These are phyloP conservation scores for Nothocercus nigrocapillus DNA, from an alignment of 2,113 vertebrate genomes.

Conservation along the genomic window DNA sequence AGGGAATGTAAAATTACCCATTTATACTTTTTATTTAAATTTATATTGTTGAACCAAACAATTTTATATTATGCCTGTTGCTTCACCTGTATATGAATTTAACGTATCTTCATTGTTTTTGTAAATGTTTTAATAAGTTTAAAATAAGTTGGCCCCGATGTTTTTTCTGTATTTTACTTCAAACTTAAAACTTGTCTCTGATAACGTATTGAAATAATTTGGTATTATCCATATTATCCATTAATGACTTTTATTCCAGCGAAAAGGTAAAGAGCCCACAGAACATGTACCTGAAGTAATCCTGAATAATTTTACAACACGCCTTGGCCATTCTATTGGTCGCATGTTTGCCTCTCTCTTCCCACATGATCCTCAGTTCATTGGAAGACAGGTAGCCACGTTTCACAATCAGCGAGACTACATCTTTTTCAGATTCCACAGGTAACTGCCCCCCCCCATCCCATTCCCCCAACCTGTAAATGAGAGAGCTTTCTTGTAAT, in stretches of 20 bases:
- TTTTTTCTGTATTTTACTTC: not conserved
- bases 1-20: not conserved
- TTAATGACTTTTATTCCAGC: conserved; percentile 70
- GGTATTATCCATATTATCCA: not conserved
- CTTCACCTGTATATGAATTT: not conserved
- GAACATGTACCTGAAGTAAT: conserved; percentile 93
- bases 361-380: conserved; percentile 93
- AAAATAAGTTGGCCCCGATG: not conserved
- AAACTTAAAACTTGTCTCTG: not conserved
- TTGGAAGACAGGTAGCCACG: conserved; percentile 95
- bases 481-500: not conserved
- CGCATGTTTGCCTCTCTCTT: conserved; percentile 94
- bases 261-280: conserved; percentile 91
- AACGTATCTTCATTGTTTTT: too few relatives aligned
- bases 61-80: not conserved
- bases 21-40: not conserved
- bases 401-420: conserved; percentile 99
- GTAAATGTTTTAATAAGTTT: too few relatives aligned
- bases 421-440: conserved; percentile 97
- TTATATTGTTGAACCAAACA: not conserved
- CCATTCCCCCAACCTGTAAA: not conserved
- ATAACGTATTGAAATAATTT: not conserved
- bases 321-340: conserved; percentile 91
- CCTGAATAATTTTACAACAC: conserved; percentile 94
- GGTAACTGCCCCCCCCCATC: conserved; percentile 72